Percentiles rank a stretch among this genome's conserved stretches.
phyloP scores from a whole-genome alignment of 2,888 invertebrate species.

The Abscondita cerata region DNA sequence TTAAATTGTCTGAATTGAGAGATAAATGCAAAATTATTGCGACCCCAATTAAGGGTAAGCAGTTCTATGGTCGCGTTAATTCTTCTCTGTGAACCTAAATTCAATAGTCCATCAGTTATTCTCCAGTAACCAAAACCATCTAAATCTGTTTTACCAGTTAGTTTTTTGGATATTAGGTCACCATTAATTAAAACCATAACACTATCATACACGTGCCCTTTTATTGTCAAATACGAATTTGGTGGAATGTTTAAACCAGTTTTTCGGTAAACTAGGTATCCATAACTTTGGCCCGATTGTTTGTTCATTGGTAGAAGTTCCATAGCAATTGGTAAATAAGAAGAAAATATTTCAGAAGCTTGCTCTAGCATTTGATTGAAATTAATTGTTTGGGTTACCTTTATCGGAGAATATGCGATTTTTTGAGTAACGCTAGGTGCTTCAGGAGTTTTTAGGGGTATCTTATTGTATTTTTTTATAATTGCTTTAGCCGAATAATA shows the following conservation, averaged over 20 bases:
- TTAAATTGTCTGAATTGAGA: conserved; percentile 57
- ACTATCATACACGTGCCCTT: conserved; percentile 60
- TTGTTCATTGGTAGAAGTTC: conserved; percentile 54
- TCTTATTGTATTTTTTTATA: conserved; percentile 49
- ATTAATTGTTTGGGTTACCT: conserved; percentile 41
- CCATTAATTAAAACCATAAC: conserved; percentile 61
- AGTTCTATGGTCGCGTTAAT: conserved; percentile 54
- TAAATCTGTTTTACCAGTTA: conserved; percentile 47
- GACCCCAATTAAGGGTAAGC: conserved; percentile 80
- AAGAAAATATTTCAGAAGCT: conserved; percentile 30
- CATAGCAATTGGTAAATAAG: conserved; percentile 45
- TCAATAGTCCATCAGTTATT: conserved; percentile 48
- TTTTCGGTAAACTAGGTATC: conserved; percentile 63
- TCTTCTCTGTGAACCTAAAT: conserved; percentile 42
- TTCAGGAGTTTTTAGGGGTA: conserved; percentile 50
- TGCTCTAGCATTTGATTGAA: conserved; percentile 38
- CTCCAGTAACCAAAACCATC: conserved; percentile 58
- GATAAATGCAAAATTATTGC: conserved; percentile 66
- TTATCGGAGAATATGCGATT: conserved; percentile 48
- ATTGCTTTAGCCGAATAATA: conserved; percentile 74
- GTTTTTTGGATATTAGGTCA: conserved; percentile 50
- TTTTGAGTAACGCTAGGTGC: conserved; percentile 50
- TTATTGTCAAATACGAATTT: conserved; percentile 50
- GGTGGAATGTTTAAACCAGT: conserved; percentile 45
- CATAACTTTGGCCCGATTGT: conserved; percentile 63